Evolutionary conservation across 2,888 invertebrate species (phyloP), one percentile per base, ranked within the genome.

Genomic region (Hypena proboscidalis): DNA sequence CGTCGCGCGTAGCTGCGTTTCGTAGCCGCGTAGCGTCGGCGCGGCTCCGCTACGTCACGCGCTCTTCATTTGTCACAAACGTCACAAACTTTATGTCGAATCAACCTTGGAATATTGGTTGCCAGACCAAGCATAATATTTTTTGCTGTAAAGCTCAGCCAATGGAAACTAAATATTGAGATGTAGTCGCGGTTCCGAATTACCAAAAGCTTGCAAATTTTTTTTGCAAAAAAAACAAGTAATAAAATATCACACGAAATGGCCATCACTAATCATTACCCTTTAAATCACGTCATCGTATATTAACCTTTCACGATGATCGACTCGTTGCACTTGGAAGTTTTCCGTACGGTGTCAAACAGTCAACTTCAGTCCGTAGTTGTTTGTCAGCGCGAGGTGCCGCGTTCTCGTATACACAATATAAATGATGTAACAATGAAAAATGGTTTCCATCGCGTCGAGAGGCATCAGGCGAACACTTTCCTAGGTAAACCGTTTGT

Each of bases 401-500:
- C 75, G 77, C 74, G 60, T 58, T 64, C 60, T 59, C 67, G 56
- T 70, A 56, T 61, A 46, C 54, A 64, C 66, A 69, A 74, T 74
- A 70, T 72, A 71, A 72, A 77, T 64, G 55, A 72, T 76, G 73
- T 66, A 63, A 63, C 57, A 52, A 71, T 73, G 68, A 68, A 74
- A 74, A 73, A 71, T 66, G 62, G 63, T 59, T 31, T 53, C 21
- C 53, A 55, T 57, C 60, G 65, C 60, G 65, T 58, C 56, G 65
- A 76, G 70, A 68, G 74, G 73, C 69, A 72, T 70, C 74, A 74
- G 64, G 73, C 71, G 72, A 78, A 79, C 74, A 78, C 79, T 83
- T 85, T 80, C 67, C 69, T 74, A 85, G 84, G 84, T 87, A 88
- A 87, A 81, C 71, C 74, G 75, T 80, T 75, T 74, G 68, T 71